Base-by-base conservation (phyloP, 2,113 vertebrate species). In the Deroptyus accipitrinus region DNA sequence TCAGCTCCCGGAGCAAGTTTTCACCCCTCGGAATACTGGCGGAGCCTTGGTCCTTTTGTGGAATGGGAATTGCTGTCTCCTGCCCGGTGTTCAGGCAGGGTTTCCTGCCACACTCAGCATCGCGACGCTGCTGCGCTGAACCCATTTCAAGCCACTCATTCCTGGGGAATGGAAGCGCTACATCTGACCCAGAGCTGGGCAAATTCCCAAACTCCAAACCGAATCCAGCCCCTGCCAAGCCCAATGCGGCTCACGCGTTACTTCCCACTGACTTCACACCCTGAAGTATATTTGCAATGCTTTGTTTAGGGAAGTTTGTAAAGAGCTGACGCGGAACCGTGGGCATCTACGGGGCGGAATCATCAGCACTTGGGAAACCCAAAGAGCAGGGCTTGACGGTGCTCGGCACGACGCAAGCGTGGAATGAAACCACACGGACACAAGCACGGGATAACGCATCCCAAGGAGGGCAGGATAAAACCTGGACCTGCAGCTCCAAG, bases 1-100 rank as follows among this genome's bases (percentile, higher is more conserved):
- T 17, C 1, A 0, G 16, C 24, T 72, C 79, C 28, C 63, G 0
- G 1, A 0, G 9, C 0, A 9, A 68, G 33, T 92, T 61, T 18
- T 15, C 80, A 33, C 37, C 74, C 76, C 64, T 24, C 37, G 1
- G 68, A 90, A 48, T 39, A 69, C 62, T 84, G 57, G 9, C 7
- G 0, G 7, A 75, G 73, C 25, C 13, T 73, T 63, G 1, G 8
- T 25, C 19, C 5, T 1, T 20, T 62, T 14, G 66, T 6, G 49
- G 61, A 62, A 52, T 0, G 52, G 70, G 37, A 55, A 33, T 2
- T 5, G 46, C 39, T 7, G 15, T 22, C 33, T 87, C 55, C 35
- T 9, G 42, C 79, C n/a, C 17, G 10, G 59, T 0, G 37, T 27
- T 55, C 16, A 64, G 0, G 1, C 64, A 83, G 59, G 88, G 81